Percentiles rank a stretch among this genome's conserved stretches.
Conservation (phyloP, 2,797 vertebrate genomes). For the Ptychobarbus kaznakovi region DNA sequence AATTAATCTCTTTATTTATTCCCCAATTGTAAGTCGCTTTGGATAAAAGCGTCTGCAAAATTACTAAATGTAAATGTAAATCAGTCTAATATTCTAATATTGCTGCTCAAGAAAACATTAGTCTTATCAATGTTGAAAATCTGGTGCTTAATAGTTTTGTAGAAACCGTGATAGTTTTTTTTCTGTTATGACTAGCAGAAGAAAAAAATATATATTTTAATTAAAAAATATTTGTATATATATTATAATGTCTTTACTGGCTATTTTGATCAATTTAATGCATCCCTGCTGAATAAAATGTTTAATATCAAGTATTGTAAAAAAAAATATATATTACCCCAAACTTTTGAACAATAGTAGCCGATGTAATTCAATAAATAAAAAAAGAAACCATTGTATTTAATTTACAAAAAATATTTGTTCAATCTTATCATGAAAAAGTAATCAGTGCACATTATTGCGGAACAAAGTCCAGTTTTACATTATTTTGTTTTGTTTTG, state of each 20-base stretch:
- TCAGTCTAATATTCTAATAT: neutral
- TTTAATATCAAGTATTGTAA: neutral
- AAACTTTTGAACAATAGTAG: neutral
- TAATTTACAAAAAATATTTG: neutral
- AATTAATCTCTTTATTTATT: too few species aligned
- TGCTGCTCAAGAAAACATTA: neutral
- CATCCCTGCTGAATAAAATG: neutral
- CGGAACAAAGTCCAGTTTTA: neutral
- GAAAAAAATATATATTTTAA: neutral
- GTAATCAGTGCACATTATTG: neutral
- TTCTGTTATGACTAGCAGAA: too few species aligned
- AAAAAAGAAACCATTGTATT: too few species aligned
- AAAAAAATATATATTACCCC: neutral
- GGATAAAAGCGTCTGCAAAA: too few species aligned
- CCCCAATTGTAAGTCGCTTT: too few species aligned
- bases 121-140: neutral
- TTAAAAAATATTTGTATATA: too few species aligned
- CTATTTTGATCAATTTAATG: neutral
- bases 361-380: too few species aligned
- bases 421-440: neutral
- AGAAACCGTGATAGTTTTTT: neutral
- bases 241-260: neutral
- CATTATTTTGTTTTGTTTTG: neutral
- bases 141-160: neutral
- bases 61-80: too few species aligned